These are phyloP conservation scores for Phorcus lineatus DNA, from an alignment of 2,888 invertebrate species.

Conservation along the genomic window DNA sequence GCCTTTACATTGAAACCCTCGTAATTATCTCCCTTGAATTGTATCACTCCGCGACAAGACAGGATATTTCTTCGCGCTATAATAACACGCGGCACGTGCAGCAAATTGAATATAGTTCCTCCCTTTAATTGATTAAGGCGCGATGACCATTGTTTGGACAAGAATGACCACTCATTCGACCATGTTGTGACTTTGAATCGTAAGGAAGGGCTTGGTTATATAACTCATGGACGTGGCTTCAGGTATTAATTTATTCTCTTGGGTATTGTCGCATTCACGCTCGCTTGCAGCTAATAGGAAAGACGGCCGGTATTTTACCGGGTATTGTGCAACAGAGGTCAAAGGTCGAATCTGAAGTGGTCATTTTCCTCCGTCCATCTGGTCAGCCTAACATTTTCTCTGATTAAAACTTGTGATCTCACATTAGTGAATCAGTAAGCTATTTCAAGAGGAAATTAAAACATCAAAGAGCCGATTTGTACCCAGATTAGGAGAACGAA, in stretches of 20 bases:
- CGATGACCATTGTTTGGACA: slow-evolving; percentile 10
- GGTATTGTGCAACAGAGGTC: slow-evolving; percentile 16
- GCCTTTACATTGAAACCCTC: not conserved
- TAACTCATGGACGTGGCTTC: not conserved
- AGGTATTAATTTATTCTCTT: not conserved
- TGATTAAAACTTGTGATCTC: not conserved
- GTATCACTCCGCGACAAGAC: slow-evolving; percentile 9
- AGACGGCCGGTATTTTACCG: not conserved
- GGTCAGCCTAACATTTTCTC: not conserved
- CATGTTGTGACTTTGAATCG: slow-evolving; percentile 20
- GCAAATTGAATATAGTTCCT: slow-evolving; percentile 1
- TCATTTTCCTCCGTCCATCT: slow-evolving; percentile 3
- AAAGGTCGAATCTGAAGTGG: slow-evolving; percentile 5
- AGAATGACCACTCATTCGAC: slow-evolving; percentile 15
- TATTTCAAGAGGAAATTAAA: not conserved
- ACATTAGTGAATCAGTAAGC: not conserved
- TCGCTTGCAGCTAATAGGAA: not conserved
- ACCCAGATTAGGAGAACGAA: not conserved
- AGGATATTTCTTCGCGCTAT: too few relatives aligned
- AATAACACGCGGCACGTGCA: slow-evolving; percentile 1
- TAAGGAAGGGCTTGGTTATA: not conserved
- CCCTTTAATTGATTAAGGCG: slow-evolving; percentile 17
- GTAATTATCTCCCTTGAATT: not conserved
- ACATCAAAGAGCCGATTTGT: not conserved
- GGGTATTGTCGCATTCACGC: not conserved